phyloP scores from a whole-genome alignment of 2,888 invertebrate genomes.

The Drosophila multiciliata region DNA sequence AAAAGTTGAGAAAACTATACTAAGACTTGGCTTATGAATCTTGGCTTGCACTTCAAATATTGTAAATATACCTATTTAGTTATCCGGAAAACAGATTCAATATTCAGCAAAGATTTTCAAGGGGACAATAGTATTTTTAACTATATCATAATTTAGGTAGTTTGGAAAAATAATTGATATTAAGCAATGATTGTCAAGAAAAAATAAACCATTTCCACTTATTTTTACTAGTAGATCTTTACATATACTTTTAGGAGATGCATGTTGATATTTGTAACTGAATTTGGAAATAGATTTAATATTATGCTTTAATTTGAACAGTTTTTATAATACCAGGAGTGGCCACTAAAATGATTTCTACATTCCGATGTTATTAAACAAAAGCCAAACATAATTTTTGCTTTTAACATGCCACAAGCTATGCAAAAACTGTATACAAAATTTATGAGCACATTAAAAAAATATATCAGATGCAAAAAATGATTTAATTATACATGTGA shows the following conservation, averaged over 20 bases:
- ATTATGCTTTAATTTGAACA: background rate
- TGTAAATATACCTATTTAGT: background rate
- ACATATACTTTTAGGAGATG: too few relatives aligned
- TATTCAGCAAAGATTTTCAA: background rate
- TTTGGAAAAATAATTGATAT: too few relatives aligned
- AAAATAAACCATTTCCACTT: too few relatives aligned
- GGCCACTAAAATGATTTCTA: background rate
- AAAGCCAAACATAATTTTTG: background rate
- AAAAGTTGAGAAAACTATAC: slow-evolving; percentile 43
- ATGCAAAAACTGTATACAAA: slow-evolving; percentile 2
- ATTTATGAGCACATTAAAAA: slow-evolving; percentile 26
- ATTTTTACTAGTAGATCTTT: too few relatives aligned
- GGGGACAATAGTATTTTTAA: background rate
- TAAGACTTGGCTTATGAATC: slow-evolving; percentile 30
- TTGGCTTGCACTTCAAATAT: background rate
- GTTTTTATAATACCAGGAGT: background rate
- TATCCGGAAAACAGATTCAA: background rate
- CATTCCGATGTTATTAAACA: too few relatives aligned
- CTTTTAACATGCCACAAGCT: background rate
- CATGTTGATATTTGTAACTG: too few relatives aligned
- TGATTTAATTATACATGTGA: slow-evolving; percentile 23
- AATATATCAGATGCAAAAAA: slow-evolving; percentile 21
- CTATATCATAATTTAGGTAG: too few relatives aligned
- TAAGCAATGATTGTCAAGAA: too few relatives aligned
- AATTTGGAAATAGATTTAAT: background rate